These are phyloP conservation scores for Luperina testacea DNA, from an alignment of 2,888 invertebrate genomes.

Conservation along the genomic window DNA sequence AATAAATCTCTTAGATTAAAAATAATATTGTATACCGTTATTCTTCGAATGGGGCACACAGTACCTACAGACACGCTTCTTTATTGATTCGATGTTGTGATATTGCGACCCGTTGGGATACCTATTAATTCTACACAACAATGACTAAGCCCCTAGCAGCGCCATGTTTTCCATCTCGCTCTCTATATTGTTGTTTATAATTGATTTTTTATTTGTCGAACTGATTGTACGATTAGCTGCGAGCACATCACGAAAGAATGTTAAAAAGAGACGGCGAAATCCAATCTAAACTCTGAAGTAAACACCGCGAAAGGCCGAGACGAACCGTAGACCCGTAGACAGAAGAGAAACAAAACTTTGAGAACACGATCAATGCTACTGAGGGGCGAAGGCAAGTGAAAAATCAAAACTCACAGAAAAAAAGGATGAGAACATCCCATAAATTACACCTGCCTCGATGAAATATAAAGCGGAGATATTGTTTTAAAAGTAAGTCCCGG, in stretches of 20 bases:
- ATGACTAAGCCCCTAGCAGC: slow-evolving; percentile 76
- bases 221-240: slow-evolving; percentile 77
- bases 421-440: slow-evolving; percentile 81
- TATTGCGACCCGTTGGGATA: slow-evolving; percentile 81
- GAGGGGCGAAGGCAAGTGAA: slow-evolving; percentile 76
- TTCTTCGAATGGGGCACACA: slow-evolving; percentile 78
- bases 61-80: slow-evolving; percentile 77
- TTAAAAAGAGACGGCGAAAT: slow-evolving; percentile 80
- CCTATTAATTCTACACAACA: slow-evolving; percentile 85
- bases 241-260: slow-evolving; percentile 73
- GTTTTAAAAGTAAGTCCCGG: slow-evolving; percentile 87
- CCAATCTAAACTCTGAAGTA: slow-evolving; percentile 85
- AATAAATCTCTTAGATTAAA: slow-evolving; percentile 75
- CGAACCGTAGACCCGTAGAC: slow-evolving; percentile 86
- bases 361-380: slow-evolving; percentile 82
- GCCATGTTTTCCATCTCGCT: slow-evolving; percentile 81
- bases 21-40: slow-evolving; percentile 77
- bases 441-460: slow-evolving; percentile 87
- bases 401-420: slow-evolving; percentile 80
- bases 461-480: slow-evolving; percentile 87
- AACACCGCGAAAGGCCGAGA: slow-evolving; percentile 83
- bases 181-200: slow-evolving; percentile 83
- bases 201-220: slow-evolving; percentile 81
- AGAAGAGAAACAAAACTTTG: slow-evolving; percentile 87
- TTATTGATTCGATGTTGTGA: slow-evolving; percentile 85